phyloP scores from a whole-genome alignment of 2,113 vertebrate genomes.

The Sarotherodon lohbergeri region DNA sequence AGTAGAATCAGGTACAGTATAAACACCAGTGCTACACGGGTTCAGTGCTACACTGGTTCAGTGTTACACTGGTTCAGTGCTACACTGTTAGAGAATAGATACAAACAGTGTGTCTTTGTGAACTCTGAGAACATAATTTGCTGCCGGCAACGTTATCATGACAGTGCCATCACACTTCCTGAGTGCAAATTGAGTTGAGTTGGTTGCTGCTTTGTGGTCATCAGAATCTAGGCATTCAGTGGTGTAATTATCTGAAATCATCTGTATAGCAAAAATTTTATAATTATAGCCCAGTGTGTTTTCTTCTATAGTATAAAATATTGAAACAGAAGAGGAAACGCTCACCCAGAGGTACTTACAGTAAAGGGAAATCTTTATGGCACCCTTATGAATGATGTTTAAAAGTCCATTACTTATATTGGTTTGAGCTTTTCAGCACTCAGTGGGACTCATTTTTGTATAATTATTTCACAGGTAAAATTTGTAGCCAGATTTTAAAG shows the following conservation, averaged over 20 bases:
- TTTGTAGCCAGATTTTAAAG: background rate
- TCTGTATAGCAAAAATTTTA: background rate
- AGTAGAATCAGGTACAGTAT: background rate
- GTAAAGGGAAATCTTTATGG: background rate
- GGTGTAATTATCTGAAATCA: background rate
- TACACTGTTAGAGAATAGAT: background rate
- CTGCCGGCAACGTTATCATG: background rate
- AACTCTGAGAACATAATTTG: background rate
- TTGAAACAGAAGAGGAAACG: background rate
- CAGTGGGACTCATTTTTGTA: background rate
- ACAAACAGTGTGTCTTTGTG: background rate
- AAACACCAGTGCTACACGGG: background rate
- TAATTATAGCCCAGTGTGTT: background rate
- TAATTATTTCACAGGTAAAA: background rate
- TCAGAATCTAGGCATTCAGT: background rate
- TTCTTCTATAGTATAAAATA: background rate
- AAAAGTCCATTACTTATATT: background rate
- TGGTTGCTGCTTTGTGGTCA: background rate
- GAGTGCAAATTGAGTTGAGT: background rate
- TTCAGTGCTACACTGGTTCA: background rate
- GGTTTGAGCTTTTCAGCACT: background rate
- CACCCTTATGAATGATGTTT: background rate
- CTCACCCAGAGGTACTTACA: background rate
- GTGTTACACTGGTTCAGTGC: background rate
- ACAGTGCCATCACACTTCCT: background rate